Conservation (phyloP, 2,888 invertebrate genomes). For the Leucozona laternaria region DNA sequence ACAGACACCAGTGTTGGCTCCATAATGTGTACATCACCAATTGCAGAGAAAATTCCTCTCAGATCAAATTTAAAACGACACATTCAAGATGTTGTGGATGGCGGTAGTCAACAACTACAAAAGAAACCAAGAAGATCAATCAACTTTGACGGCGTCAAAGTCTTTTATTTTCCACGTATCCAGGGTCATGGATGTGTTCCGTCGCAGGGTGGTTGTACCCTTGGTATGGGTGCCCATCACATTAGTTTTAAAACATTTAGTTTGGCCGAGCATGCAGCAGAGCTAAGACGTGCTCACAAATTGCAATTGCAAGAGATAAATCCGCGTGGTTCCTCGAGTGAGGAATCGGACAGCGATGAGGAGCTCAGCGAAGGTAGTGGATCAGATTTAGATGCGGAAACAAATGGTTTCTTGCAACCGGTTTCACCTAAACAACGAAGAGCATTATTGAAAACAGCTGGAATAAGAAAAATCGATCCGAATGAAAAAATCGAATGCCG, state of each 20-base stretch:
- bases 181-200: conserved; percentile 97
- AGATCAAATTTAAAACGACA: conserved; percentile 89
- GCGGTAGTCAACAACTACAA: conserved; percentile 79
- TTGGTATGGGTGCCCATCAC: conserved; percentile 94
- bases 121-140: conserved; percentile 92
- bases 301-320: conserved; percentile 87
- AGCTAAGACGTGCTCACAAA: conserved; percentile 93
- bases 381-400: conserved; percentile 94
- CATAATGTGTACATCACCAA: conserved; percentile 41
- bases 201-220: conserved; percentile 94
- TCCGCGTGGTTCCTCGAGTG: conserved; percentile 86
- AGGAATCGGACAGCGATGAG: conserved; percentile 94
- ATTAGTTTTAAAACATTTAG: conserved; percentile 90
- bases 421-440: conserved; percentile 96
- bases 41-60: conserved; percentile 76
- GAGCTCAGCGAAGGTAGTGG: conserved; percentile 91
- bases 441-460: conserved; percentile 94
- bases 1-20: conserved; percentile 74
- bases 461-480: conserved; percentile 96
- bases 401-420: conserved; percentile 95
- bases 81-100: conserved; percentile 82
- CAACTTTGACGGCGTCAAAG: conserved; percentile 95
- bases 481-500: conserved; percentile 97
- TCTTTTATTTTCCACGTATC: conserved; percentile 96
- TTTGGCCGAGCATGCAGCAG: conserved; percentile 93